These are phyloP conservation scores for Clanis bilineata DNA, from an alignment of 2,888 invertebrate species.

Conservation along the genomic window DNA sequence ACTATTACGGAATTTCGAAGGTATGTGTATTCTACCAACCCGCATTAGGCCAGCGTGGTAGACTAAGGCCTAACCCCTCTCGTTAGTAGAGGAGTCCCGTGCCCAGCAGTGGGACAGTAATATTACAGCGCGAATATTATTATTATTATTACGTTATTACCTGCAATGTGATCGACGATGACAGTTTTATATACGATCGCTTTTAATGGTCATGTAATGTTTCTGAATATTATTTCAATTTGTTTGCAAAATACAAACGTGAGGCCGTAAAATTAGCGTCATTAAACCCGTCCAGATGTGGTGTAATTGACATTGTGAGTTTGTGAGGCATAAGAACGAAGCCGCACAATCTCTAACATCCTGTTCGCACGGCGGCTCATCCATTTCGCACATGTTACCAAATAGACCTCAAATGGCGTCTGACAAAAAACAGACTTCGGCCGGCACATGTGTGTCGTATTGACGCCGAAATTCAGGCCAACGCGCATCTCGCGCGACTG, in stretches of 20 bases:
- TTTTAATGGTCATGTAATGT: constrained; percentile 22
- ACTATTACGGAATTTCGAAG: no score
- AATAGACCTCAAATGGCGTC: constrained; percentile 62
- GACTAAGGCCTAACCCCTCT: no score
- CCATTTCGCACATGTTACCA: constrained; percentile 71
- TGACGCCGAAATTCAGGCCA: constrained; percentile 54
- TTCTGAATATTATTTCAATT: constrained; percentile 10
- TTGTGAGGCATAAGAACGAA: constrained; percentile 33
- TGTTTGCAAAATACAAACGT: constrained; percentile 8
- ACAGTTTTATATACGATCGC: constrained; percentile 27
- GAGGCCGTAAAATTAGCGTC: neutral
- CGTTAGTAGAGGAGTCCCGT: no score
- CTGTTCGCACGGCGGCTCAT: constrained; percentile 48
- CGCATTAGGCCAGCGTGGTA: no score
- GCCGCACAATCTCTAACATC: constrained; percentile 52
- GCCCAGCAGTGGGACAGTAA: no score
- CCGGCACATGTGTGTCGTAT: constrained; percentile 57
- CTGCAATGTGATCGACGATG: constrained; percentile 22
- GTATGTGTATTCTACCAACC: no score
- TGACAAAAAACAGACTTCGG: constrained; percentile 71
- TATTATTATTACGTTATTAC: no score
- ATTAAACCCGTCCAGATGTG: constrained; percentile 5
- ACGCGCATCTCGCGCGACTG: constrained; percentile 22
- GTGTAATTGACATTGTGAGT: neutral
- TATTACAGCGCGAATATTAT: no score